phyloP scores from a whole-genome alignment of 1,140 invertebrate species.

The Panulirus ornatus region DNA sequence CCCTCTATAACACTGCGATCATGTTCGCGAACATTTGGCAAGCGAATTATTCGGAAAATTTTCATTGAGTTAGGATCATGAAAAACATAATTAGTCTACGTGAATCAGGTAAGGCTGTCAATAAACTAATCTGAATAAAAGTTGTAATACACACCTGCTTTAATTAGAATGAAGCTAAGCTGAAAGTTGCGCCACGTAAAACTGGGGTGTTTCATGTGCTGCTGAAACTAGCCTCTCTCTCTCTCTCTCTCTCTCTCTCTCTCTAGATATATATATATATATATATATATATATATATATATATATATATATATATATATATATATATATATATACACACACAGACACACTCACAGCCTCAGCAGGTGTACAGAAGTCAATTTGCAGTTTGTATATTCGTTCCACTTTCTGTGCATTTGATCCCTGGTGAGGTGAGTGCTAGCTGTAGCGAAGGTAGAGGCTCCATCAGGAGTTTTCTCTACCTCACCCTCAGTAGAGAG shows the following conservation, averaged over 20 bases:
- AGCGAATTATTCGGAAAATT: too few species aligned
- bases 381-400: not conserved
- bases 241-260: too few species aligned
- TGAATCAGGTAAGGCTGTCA: not conserved
- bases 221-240: too few species aligned
- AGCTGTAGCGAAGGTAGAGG: not conserved
- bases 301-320: not conserved
- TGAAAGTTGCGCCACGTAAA: too few species aligned
- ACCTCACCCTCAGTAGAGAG: not conserved
- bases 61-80: too few species aligned
- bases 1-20: too few species aligned
- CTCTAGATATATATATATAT: too few species aligned
- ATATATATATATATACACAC: not conserved
- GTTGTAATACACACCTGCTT: not conserved
- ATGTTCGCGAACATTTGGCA: too few species aligned
- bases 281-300: not conserved
- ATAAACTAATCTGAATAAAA: not conserved
- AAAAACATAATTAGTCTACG: too few species aligned
- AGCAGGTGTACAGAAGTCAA: constrained; percentile 1
- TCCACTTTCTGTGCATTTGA: not conserved
- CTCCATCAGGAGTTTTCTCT: not conserved
- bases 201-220: too few species aligned
- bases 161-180: not conserved
- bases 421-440: not conserved
- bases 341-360: not conserved